Conservation (phyloP, 2,888 invertebrate genomes). For the Ichneumoninae sp. region DNA sequence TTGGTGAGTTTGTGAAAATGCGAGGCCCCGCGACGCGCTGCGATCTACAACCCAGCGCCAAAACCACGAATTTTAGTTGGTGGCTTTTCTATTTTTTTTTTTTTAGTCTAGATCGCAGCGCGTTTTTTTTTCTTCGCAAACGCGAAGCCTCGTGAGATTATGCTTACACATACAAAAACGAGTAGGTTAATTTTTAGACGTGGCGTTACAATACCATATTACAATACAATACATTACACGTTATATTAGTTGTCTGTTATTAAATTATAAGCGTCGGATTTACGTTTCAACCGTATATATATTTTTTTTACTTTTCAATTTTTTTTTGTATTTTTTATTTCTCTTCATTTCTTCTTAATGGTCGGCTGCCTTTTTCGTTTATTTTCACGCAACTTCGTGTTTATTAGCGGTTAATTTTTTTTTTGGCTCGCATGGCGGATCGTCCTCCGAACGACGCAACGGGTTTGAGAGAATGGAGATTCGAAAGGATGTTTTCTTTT, state of each 20-base stretch:
- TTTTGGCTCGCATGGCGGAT: constrained; percentile 49
- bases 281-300: constrained; percentile 58
- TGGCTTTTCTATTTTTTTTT: constrained; percentile 11
- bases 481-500: constrained; percentile 31
- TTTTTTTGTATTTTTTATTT: constrained; percentile 57
- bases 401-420: constrained; percentile 5
- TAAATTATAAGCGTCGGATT: constrained; percentile 81
- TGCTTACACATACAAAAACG: constrained; percentile 78
- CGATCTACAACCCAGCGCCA: constrained; percentile 3
- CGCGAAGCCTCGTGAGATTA: constrained; percentile 73
- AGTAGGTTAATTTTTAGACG: constrained; percentile 70
- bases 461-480: constrained; percentile 41
- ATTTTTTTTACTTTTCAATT: constrained; percentile 35
- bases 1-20: constrained; percentile 36
- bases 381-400: constrained; percentile 40
- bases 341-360: constrained; percentile 54
- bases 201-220: constrained; percentile 80
- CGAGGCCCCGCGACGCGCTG: constrained; percentile 44
- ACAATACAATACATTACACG: constrained; percentile 81
- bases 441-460: constrained; percentile 67
- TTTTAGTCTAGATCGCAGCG: constrained; percentile 15
- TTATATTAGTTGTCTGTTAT: constrained; percentile 81
- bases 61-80: constrained; percentile 1
- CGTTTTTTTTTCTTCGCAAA: constrained; percentile 44
- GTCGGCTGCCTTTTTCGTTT: constrained; percentile 16